phyloP scores from a whole-genome alignment of 92 coral and sea anemone species.

The Hydrozoanthus gracilis region DNA sequence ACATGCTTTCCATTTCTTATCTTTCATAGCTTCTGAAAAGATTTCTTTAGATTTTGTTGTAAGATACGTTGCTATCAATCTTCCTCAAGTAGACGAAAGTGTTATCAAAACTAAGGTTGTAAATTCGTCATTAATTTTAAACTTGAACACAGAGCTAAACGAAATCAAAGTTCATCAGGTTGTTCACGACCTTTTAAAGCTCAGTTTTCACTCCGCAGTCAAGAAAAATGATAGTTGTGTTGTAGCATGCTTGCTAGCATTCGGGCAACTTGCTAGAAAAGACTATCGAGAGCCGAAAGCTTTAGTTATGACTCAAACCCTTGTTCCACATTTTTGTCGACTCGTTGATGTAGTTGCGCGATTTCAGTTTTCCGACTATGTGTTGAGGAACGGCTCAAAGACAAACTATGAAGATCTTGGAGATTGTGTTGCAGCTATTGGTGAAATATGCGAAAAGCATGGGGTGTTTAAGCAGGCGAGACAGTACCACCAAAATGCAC shows the following conservation, averaged over 20 bases:
- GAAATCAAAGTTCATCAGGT: conserved; percentile 35
- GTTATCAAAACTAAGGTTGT: not conserved
- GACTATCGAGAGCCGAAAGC: not conserved
- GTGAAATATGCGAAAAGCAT: not conserved
- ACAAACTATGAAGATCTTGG: conserved; percentile 12
- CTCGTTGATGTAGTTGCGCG: not conserved
- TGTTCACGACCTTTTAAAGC: conserved; percentile 25
- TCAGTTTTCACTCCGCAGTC: not conserved
- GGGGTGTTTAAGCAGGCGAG: conserved; percentile 46
- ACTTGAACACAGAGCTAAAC: not conserved
- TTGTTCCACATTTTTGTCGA: conserved; percentile 31
- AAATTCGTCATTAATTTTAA: conserved; percentile 31
- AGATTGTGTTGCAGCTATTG: conserved; percentile 39
- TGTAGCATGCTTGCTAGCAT: not conserved
- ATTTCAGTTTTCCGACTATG: not conserved
- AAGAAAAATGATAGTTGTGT: not conserved
- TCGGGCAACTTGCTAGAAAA: not conserved
- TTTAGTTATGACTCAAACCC: not conserved
- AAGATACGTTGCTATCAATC: not conserved
- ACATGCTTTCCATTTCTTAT: conserved; percentile 25
- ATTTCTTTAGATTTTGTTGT: conserved; percentile 20
- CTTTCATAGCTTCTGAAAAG: conserved; percentile 11
- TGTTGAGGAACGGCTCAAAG: not conserved
- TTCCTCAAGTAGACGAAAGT: conserved; percentile 4
- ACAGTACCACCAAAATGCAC: conserved; percentile 22